Percentiles rank a stretch among this genome's conserved stretches.
Conservation (phyloP, 2,113 vertebrate genomes). For the Mastomys natalensis region DNA sequence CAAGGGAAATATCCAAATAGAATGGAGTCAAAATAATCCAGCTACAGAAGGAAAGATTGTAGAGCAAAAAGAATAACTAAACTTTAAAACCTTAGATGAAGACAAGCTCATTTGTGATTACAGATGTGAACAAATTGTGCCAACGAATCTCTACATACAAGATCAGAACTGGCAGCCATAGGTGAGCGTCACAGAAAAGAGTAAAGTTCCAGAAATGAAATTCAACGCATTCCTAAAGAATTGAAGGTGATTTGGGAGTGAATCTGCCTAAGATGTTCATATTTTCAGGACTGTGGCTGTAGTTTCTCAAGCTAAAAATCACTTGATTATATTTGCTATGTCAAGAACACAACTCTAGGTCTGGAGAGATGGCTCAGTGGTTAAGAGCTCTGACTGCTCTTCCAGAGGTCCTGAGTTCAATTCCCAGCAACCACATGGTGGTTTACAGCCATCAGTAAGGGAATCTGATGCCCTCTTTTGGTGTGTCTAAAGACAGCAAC, state of each 20-base stretch:
- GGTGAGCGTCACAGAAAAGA: not conserved
- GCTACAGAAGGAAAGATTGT: not conserved
- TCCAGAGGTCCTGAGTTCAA: too few species aligned
- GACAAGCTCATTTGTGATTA: not conserved
- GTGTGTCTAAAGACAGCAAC: too few species aligned
- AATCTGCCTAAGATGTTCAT: not conserved
- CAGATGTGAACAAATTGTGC: not conserved
- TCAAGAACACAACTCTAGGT: not conserved
- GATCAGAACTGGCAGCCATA: not conserved
- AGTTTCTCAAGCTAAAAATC: not conserved
- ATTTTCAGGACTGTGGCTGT: not conserved
- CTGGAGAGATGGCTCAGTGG: too few species aligned
- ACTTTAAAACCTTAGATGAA: not conserved
- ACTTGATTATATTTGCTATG: not conserved
- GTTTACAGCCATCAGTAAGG: too few species aligned
- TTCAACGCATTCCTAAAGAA: not conserved
- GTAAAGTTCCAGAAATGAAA: not conserved
- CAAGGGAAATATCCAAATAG: not conserved
- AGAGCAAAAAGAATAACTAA: not conserved
- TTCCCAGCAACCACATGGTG: too few species aligned
- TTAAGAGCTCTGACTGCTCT: too few species aligned
- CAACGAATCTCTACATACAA: not conserved
- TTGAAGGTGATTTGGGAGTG: not conserved
- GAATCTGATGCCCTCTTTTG: too few species aligned
- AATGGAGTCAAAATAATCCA: not conserved